These are phyloP conservation scores for Zele albiditarsus DNA, from an alignment of 2,888 invertebrate species.

Conservation along the genomic window DNA sequence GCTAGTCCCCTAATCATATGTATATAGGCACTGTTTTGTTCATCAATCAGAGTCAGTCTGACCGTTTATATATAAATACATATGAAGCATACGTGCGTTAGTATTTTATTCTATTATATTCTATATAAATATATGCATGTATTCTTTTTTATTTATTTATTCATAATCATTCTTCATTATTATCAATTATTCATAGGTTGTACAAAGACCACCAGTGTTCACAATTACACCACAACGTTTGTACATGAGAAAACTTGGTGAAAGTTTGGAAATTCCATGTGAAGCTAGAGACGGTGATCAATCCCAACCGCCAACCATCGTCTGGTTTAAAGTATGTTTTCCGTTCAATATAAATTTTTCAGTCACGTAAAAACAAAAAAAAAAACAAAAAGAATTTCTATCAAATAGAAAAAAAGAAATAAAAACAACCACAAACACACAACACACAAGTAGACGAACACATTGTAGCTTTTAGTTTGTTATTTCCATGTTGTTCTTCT, in stretches of 20 bases:
- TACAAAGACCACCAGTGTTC: slow-evolving; percentile 90
- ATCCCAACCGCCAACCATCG: slow-evolving; percentile 78
- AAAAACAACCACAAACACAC: background rate
- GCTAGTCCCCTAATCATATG: background rate
- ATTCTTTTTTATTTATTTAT: background rate
- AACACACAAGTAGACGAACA: slow-evolving; percentile 15
- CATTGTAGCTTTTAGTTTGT: slow-evolving; percentile 24
- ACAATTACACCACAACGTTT: slow-evolving; percentile 85
- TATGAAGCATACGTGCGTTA: background rate
- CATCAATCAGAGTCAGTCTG: slow-evolving; percentile 55
- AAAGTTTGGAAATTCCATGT: slow-evolving; percentile 87
- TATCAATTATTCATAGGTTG: slow-evolving; percentile 73
- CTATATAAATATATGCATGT: background rate
- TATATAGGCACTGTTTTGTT: slow-evolving; percentile 57
- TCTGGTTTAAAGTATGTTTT: slow-evolving; percentile 79
- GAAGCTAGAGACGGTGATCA: slow-evolving; percentile 82
- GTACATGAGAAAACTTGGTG: slow-evolving; percentile 88
- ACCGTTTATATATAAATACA: slow-evolving; percentile 2
- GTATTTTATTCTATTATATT: no score
- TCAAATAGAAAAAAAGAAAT: background rate
- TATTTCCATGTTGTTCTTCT: background rate
- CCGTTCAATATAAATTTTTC: slow-evolving; percentile 37
- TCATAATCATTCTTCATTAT: slow-evolving; percentile 6
- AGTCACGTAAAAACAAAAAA: slow-evolving; percentile 11
- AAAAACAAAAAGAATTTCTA: no score